Evolutionary conservation across 2,888 invertebrate genomes (phyloP).

Genomic region (Athalia rosae): DNA sequence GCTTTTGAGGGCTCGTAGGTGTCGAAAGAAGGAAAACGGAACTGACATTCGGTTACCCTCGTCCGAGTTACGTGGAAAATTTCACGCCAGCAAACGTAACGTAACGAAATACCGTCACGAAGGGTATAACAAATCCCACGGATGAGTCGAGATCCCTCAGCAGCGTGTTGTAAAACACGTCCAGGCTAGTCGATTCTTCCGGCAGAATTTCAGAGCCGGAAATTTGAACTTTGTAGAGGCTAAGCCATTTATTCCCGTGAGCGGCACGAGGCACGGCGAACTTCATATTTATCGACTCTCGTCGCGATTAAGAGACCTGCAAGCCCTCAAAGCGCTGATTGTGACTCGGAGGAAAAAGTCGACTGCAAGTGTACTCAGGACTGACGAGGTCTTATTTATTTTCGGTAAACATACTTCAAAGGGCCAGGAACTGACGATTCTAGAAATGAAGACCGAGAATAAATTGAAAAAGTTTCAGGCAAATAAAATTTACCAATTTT

Average conservation of each 20-base stretch:
- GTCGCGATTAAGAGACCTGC: conserved; percentile 23
- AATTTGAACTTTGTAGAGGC: conserved; percentile 29
- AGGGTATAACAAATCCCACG: conserved; percentile 16
- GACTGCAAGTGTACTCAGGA: conserved; percentile 25
- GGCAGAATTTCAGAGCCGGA: conserved; percentile 38
- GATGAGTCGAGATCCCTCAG: conserved; percentile 28
- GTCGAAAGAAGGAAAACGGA: conserved; percentile 30
- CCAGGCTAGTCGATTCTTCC: conserved; percentile 35
- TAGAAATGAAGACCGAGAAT: conserved; percentile 7
- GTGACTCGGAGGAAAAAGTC: conserved; percentile 1
- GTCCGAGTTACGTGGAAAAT: not conserved
- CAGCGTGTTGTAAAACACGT: conserved; percentile 35
- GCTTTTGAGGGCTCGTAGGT: not conserved
- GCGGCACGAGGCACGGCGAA: not conserved
- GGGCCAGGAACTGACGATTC: conserved; percentile 1
- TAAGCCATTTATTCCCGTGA: conserved; percentile 34
- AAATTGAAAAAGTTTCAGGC: conserved; percentile 33
- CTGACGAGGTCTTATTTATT: conserved; percentile 29
- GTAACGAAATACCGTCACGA: conserved; percentile 4
- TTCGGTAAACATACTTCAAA: conserved; percentile 23
- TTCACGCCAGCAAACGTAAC: not conserved
- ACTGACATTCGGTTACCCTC: conserved; percentile 22
- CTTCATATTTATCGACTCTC: conserved; percentile 22
- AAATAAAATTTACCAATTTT: conserved; percentile 8
- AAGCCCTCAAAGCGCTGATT: conserved; percentile 1